Base-by-base conservation (phyloP, 2,797 vertebrate species). In the Crax fasciolata region DNA sequence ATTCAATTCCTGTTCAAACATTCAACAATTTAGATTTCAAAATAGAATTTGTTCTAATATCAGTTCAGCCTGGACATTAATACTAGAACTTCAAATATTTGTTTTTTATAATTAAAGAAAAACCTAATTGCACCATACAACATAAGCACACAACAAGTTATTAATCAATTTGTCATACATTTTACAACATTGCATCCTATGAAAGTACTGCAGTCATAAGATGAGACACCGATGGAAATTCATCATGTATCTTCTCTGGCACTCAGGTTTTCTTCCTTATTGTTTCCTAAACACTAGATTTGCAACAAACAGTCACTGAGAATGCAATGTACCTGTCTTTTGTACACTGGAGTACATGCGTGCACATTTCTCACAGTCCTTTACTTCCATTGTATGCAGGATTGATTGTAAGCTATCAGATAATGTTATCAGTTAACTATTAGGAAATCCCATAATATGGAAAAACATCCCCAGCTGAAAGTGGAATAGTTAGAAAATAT, bases 21-120 rank as follows among this genome's bases (percentile, higher is more conserved):
- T 17, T 59, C 75, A 80, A 70, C 43, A 82, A 85, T 85, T 76
- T 41, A 80, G 59, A 90, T 65, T 70, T 75, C 72, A 79, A 85
- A 72, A 68, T 38, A 75, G 87, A 67, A 63, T 78, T 55, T 79
- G 39, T 76, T 87, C 54, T 72, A 76, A 76, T 19, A 73, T 67
- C 0, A 1, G 62, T 76, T 88, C 41, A 73, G 66, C 38, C 41
- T 63, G 16, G 61, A 30, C 25, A 72, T 58, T 89, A 58, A 84
- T 49, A 21, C 23, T 30, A 15, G 27, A 48, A 49, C 44, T 49
- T 61, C 13, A 27, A 44, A 27, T 68, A 85, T 28, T 58, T 35
- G 8, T 41, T 28, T 59, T 90, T 67, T 86, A 52, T 87, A 52
- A 78, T 83, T 85, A 85, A 57, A 51, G 39, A 49, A 25, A 54